These are phyloP conservation scores for Ptilodon capucinus DNA, from an alignment of 2,888 invertebrate species.

Conservation along the genomic window DNA sequence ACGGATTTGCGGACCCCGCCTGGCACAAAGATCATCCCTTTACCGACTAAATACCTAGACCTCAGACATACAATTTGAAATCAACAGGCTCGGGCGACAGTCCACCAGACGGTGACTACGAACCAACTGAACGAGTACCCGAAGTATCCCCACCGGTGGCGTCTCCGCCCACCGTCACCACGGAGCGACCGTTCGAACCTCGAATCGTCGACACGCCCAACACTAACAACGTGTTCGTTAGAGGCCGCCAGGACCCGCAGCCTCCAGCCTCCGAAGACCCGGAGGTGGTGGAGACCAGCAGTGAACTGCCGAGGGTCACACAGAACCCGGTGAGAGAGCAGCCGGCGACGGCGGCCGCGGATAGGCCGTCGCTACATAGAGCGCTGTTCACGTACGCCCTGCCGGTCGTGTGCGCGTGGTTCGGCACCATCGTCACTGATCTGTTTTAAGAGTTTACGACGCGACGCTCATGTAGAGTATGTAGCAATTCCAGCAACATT, in stretches of 20 bases:
- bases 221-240: conserved; percentile 53
- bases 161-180: conserved; percentile 26
- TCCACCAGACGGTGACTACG: conserved; percentile 42
- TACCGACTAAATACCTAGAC: no score
- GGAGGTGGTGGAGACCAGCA: conserved; percentile 7
- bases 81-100: conserved; percentile 58
- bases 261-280: conserved; percentile 5
- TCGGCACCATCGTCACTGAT: conserved; percentile 91
- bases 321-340: conserved; percentile 38
- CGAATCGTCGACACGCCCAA: conserved; percentile 47
- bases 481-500: no score
- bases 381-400: conserved; percentile 89
- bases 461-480: neutral
- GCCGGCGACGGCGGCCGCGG: conserved; percentile 60
- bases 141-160: conserved; percentile 11
- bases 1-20: no score
- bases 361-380: conserved; percentile 79
- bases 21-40: no score
- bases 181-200: conserved; percentile 53
- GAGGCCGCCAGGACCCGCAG: conserved; percentile 26
- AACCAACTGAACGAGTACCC: conserved; percentile 40
- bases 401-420: conserved; percentile 93
- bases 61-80: no score
- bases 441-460: conserved; percentile 85
- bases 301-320: conserved; percentile 1